Evolutionary conservation across 2,888 invertebrate genomes (phyloP), one percentile per base, ranked within the genome.

Genomic region (Dynastes maya): DNA sequence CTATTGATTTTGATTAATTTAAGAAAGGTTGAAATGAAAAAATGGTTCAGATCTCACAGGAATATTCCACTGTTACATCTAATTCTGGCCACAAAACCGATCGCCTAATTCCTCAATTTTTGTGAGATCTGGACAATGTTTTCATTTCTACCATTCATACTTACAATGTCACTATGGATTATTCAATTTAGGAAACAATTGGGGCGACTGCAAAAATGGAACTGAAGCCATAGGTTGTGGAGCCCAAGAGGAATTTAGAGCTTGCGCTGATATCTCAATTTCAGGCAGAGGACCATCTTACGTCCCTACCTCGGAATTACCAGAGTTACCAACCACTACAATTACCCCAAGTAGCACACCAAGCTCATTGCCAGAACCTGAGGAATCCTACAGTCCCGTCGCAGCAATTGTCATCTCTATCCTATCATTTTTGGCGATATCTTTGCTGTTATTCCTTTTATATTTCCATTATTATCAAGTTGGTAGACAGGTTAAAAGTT

Each of bases 241-340:
- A 0, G 95, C 95, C 0, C 97, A 97, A 86, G 97, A 97, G 86
- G 96, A 96, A 85, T 97, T 97, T 85, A 91, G 96, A 27, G 94
- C 95, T 0, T 96, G 96, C 83, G 94, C 96, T 0, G 96, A 97
- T 85, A 93, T 96, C 64, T 90, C 93, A 16, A 93, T 97, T 55
- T 93, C 92, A 1, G 92, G 92, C 78, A 88, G 88, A 76, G 81
- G 83, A 29, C 89, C 90, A 32, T 75, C n/a, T 61, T 77, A 27
- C 32, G 45, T 40, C 49, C 80, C 79, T 63, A 85, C 87, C 90
- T 85, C 87, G 91, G 86, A 85, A 88, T 83, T 86, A 88, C 81
- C 79, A 79, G 79, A 72, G 79, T 2, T 45, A 11, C 45, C 45
- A 45, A 85, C 87, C 90, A 85, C 88, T 91, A 76, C 68, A 27